phyloP scores from a whole-genome alignment of 2,888 invertebrate genomes.

The Laspeyria flexula region DNA sequence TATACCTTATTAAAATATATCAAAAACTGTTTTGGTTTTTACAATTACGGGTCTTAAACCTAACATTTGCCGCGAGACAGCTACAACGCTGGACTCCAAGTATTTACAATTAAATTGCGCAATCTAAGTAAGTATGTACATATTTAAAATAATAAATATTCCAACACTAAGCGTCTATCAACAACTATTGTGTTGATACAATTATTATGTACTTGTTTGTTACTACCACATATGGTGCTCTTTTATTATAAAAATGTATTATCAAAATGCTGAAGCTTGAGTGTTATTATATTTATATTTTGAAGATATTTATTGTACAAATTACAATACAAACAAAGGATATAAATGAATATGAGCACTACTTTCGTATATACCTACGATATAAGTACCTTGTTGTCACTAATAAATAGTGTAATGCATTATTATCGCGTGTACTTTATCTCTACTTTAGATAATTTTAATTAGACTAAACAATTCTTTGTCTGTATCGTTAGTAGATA shows the following conservation, averaged over 20 bases:
- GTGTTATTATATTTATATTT: slow-evolving; percentile 35
- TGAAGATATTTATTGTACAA: slow-evolving; percentile 20
- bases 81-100: slow-evolving; percentile 35
- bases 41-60: slow-evolving; percentile 59
- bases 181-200: slow-evolving; percentile 25
- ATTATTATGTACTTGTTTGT: slow-evolving; percentile 30
- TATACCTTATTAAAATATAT: slow-evolving; percentile 21
- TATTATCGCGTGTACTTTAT: slow-evolving; percentile 35
- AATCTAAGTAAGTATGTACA: too few species aligned
- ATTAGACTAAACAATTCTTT: slow-evolving; percentile 30
- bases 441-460: slow-evolving; percentile 21
- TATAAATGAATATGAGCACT: slow-evolving; percentile 26
- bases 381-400: slow-evolving; percentile 32
- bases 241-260: slow-evolving; percentile 24
- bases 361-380: slow-evolving; percentile 3
- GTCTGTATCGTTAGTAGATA: slow-evolving; percentile 36
- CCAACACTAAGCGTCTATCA: slow-evolving; percentile 28
- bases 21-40: slow-evolving; percentile 41
- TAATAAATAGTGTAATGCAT: slow-evolving; percentile 33
- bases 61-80: slow-evolving; percentile 44
- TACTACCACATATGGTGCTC: slow-evolving; percentile 27
- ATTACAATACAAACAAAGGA: slow-evolving; percentile 37
- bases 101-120: slow-evolving; percentile 39
- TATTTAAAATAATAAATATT: slow-evolving; percentile 19
- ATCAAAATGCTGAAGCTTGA: slow-evolving; percentile 30